phyloP scores from a whole-genome alignment of 2,797 vertebrate genomes.

The Sebastolobus altivelis region DNA sequence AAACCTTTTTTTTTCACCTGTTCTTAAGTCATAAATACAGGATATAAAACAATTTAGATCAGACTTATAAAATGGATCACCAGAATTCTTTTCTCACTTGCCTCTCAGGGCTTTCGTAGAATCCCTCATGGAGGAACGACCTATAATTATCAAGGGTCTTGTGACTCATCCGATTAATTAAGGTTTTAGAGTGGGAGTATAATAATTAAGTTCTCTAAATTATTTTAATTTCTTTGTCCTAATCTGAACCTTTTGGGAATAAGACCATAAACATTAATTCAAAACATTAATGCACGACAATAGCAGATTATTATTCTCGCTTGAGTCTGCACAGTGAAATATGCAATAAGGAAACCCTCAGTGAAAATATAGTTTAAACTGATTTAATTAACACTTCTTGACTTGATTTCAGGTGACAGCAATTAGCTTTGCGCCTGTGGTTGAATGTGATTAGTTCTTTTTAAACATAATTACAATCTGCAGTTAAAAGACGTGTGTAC shows the following conservation, averaged over 20 bases:
- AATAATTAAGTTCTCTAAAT: conserved; percentile 1
- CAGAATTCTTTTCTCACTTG: not conserved
- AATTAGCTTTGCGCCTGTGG: conserved; percentile 22
- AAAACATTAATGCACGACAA: not conserved
- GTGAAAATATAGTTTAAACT: conserved; percentile 7
- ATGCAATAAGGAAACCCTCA: conserved; percentile 17
- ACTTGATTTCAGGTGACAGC: conserved; percentile 32
- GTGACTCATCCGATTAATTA: not conserved
- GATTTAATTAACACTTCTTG: conserved; percentile 43
- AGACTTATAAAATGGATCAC: not conserved
- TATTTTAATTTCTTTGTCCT: not conserved
- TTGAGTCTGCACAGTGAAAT: conserved; percentile 4
- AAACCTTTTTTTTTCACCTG: not conserved
- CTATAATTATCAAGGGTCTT: not conserved
- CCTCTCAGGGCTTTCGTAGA: not conserved
- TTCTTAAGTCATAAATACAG: not conserved
- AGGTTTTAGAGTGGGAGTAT: not conserved
- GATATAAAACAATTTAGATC: not conserved
- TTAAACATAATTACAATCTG: conserved; percentile 7
- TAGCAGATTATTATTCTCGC: conserved; percentile 1
- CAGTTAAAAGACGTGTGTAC: not conserved
- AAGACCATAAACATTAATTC: not conserved
- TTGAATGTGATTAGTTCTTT: conserved; percentile 34
- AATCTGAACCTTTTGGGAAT: conserved; percentile 4
- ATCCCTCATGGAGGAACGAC: not conserved